Base-by-base conservation (phyloP, 2,888 invertebrate genomes). In the Holacanthella duospinosa region DNA sequence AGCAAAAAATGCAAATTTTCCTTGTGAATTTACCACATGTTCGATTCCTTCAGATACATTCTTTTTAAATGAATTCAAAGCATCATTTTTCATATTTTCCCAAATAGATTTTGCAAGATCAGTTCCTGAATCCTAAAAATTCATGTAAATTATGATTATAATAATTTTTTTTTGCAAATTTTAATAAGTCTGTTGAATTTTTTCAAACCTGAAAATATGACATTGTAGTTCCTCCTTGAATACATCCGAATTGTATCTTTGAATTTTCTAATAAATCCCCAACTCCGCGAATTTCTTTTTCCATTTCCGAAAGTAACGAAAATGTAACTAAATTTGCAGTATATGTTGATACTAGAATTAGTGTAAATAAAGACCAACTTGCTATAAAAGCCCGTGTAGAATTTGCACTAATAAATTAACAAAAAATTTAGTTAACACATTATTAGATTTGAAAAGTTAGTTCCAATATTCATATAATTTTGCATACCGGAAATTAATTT, bases 311-410 rank as follows among this genome's bases (percentile, higher is more conserved):
- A 24, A 92, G 90, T 0, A 94, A 94, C 2, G 94, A 80, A 76
- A 94, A 94, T 6, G 94, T 93, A 48, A 94, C 93, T 74, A 95
- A 80, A 79, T 95, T 94, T 60, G 94, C 95, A n/a, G 94, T 95
- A 78, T 95, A 95, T 3, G 93, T 93, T 0, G 93, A 93, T 70
- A 93, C 93, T 89, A 95, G 92, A 74, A 93, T 93, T 59, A 93
- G 80, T 0, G 91, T 91, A 78, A 93, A 93, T 78, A 93, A 93
- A 93, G 93, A 93, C 92, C 77, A 78, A 27, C 92, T 90, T 29
- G 91, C 91, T 1, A 88, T 90, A 12, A 91, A 86, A 85, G 91
- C 87, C 66, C 92, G 82, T 0, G 91, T 91, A 0, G 90, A 90
- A 19, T 89, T 87, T 53, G 91, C 64, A 29, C 64, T 66, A 16